phyloP scores from a whole-genome alignment of 2,797 vertebrate species.

The Xerus rutilus region DNA sequence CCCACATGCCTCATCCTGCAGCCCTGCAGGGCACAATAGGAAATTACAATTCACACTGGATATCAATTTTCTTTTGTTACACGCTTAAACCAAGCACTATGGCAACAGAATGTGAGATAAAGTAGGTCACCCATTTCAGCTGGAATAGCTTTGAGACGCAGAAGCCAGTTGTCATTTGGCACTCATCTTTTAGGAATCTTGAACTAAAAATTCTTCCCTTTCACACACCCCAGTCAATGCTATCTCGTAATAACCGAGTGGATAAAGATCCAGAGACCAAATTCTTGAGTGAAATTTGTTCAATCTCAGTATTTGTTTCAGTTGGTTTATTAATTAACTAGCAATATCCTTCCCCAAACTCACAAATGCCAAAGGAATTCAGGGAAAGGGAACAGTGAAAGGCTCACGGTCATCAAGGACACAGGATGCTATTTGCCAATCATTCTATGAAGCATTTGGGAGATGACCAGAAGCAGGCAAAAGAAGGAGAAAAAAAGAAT shows the following conservation, averaged over 20 bases:
- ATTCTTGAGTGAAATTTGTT: background rate
- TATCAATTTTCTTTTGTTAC: slow-evolving; percentile 79
- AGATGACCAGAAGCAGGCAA: background rate
- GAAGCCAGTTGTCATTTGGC: slow-evolving; percentile 58
- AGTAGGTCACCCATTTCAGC: slow-evolving; percentile 72
- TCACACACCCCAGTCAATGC: background rate
- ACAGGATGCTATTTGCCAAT: background rate
- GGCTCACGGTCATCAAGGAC: background rate
- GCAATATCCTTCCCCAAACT: background rate
- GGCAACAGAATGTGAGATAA: slow-evolving; percentile 75
- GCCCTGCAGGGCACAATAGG: slow-evolving; percentile 69
- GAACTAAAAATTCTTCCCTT: slow-evolving; percentile 48
- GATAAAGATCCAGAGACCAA: slow-evolving; percentile 27
- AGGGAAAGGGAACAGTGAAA: background rate
- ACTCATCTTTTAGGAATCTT: slow-evolving; percentile 32
- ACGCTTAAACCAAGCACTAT: slow-evolving; percentile 75
- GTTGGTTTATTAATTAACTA: background rate
- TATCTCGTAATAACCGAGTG: background rate
- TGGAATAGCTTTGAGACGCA: slow-evolving; percentile 44
- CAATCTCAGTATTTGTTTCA: slow-evolving; percentile 18
- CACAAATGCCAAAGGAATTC: background rate
- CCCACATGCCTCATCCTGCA: slow-evolving; percentile 48
- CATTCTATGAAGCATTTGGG: background rate
- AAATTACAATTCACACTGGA: slow-evolving; percentile 77
- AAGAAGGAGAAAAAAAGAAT: background rate